Evolutionary conservation across 1,140 invertebrate species (phyloP).

Genomic region (Diorhabda carinulata): DNA sequence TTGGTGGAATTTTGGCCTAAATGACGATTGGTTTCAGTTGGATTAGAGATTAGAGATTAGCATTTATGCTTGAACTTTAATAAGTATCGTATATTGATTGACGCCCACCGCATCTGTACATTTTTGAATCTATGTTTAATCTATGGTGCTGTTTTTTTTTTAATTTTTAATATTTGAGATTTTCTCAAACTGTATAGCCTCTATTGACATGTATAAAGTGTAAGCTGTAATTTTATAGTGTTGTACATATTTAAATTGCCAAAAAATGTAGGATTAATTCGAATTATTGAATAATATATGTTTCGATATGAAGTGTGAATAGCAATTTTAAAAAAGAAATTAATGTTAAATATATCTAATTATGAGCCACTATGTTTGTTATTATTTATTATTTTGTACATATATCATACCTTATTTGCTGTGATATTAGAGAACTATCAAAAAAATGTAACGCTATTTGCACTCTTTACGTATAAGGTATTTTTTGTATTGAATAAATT

Average conservation of each 20-base stretch:
- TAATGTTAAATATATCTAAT: background rate
- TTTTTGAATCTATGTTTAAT: background rate
- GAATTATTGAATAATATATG: background rate
- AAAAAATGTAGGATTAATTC: slow-evolving; percentile 5
- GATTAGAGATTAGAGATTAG: too few relatives aligned
- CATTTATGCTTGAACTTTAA: too few relatives aligned
- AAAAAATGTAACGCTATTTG: too few relatives aligned
- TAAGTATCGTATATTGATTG: too few relatives aligned
- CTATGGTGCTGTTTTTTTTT: slow-evolving; percentile 21
- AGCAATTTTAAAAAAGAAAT: background rate
- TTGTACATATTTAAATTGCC: slow-evolving; percentile 14
- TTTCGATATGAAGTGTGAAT: slow-evolving; percentile 3
- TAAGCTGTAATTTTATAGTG: slow-evolving; percentile 2
- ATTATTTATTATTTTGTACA: slow-evolving; percentile 3
- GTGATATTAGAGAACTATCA: background rate
- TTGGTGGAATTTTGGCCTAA: too few relatives aligned
- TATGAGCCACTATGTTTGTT: background rate
- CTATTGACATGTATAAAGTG: background rate
- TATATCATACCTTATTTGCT: background rate
- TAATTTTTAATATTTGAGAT: slow-evolving; percentile 3
- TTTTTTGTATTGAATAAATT: too few relatives aligned
- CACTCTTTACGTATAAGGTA: too few relatives aligned
- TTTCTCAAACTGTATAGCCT: background rate
- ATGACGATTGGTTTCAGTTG: too few relatives aligned
- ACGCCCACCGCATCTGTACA: background rate